phyloP scores from a whole-genome alignment of 2,797 vertebrate species.

The Leuciscus waleckii region DNA sequence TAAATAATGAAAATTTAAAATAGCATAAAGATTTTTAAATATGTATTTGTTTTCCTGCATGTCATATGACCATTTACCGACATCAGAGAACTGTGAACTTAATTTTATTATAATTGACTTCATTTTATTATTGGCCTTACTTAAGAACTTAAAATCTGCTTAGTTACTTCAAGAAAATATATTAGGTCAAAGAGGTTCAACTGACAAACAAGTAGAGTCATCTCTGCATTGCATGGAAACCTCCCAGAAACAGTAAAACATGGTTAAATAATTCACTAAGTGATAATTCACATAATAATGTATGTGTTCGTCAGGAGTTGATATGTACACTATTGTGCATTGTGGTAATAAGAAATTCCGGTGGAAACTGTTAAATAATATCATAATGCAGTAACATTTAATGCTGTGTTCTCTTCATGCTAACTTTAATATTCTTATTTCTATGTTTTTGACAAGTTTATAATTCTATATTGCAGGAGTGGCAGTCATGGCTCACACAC shows the following conservation, averaged over 20 bases:
- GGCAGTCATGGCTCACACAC: conserved; percentile 72
- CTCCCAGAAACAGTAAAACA: not conserved
- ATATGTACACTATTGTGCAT: not conserved
- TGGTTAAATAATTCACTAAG: not conserved
- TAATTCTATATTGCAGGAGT: conserved; percentile 48
- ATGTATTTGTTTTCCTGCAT: not conserved
- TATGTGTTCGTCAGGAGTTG: not conserved
- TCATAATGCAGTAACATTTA: not conserved
- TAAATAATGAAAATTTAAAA: too few relatives aligned
- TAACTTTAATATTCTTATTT: not conserved
- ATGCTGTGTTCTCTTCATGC: not conserved
- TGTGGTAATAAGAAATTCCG: too few relatives aligned
- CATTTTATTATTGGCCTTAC: not conserved
- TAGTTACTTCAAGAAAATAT: not conserved
- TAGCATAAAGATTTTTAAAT: too few relatives aligned
- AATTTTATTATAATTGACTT: not conserved
- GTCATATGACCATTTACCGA: not conserved
- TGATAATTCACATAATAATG: not conserved
- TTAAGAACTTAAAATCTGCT: too few relatives aligned
- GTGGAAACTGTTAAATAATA: not conserved
- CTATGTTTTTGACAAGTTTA: not conserved
- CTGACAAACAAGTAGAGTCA: not conserved
- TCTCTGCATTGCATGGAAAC: not conserved
- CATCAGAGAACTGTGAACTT: not conserved
- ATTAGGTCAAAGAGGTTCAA: not conserved